Conservation (phyloP, 1,140 invertebrate genomes). For the Drosophila pectinifera region DNA sequence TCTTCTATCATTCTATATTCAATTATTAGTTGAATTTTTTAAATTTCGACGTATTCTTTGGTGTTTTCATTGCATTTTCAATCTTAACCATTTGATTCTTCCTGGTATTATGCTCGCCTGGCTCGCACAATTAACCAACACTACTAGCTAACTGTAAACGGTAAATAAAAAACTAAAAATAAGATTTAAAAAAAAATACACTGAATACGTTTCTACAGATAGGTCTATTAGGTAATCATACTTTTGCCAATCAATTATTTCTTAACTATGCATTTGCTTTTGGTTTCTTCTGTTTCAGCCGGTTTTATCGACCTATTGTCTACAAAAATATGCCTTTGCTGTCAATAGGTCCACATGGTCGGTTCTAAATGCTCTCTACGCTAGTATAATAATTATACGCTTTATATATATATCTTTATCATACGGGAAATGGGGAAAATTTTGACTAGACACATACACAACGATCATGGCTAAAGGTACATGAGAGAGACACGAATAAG, state of each 20-base stretch:
- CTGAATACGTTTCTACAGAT: slow-evolving; percentile 22
- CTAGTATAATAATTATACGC: not conserved
- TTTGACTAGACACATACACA: slow-evolving; percentile 15
- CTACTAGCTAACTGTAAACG: slow-evolving; percentile 26
- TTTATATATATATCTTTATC: not conserved
- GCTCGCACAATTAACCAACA: slow-evolving; percentile 44
- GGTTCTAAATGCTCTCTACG: slow-evolving; percentile 13
- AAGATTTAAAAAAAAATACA: slow-evolving; percentile 10
- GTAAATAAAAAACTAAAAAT: not conserved
- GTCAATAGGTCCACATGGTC: slow-evolving; percentile 9
- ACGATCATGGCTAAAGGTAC: slow-evolving; percentile 2
- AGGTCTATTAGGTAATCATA: not conserved
- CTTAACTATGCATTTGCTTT: slow-evolving; percentile 59
- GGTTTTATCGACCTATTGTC: slow-evolving; percentile 19
- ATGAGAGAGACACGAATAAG: slow-evolving; percentile 6
- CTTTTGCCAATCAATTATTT: not conserved
- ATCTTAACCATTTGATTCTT: slow-evolving; percentile 56
- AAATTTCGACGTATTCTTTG: slow-evolving; percentile 53
- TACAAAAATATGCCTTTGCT: slow-evolving; percentile 35
- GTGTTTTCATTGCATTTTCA: slow-evolving; percentile 75
- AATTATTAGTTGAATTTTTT: slow-evolving; percentile 22
- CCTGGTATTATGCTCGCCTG: slow-evolving; percentile 7
- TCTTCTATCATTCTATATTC: slow-evolving; percentile 28
- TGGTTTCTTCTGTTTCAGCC: slow-evolving; percentile 7
- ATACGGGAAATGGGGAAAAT: not conserved